Evolutionary conservation across 2,797 vertebrate genomes (phyloP).

Genomic region (Glossophaga mutica): DNA sequence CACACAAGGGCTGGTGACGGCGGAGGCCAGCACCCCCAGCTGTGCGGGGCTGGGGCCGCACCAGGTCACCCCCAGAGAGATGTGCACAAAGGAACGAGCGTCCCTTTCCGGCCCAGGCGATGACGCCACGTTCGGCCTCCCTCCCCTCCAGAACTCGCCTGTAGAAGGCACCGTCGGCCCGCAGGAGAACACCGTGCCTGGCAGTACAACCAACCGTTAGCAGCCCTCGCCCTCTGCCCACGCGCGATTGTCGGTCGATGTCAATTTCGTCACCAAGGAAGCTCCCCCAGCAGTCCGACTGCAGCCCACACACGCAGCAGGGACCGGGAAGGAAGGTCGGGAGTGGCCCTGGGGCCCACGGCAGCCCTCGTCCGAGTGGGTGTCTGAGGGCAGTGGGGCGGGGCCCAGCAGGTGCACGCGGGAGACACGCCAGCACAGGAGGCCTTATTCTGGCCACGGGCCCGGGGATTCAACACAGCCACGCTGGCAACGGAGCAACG

Average conservation of each 20-base stretch:
- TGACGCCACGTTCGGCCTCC: background rate
- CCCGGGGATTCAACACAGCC: background rate
- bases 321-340: too few relatives aligned
- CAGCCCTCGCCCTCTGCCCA: background rate
- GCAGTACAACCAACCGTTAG: fast-evolving
- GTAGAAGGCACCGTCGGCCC: too few relatives aligned
- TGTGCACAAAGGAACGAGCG: background rate
- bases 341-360: background rate
- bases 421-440: background rate
- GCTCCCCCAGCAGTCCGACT: background rate
- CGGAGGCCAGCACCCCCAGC: background rate
- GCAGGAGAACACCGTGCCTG: fast-evolving
- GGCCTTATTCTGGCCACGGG: background rate
- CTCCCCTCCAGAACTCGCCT: background rate
- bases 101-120: background rate
- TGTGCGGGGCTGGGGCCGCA: background rate
- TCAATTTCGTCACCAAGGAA: background rate
- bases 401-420: fast-evolving
- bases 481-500: background rate
- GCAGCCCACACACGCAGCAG: too few relatives aligned
- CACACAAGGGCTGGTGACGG: fast-evolving
- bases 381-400: fast-evolving
- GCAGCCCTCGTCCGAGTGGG: background rate
- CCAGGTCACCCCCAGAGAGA: background rate
- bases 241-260: fast-evolving